Evolutionary conservation across 2,888 invertebrate species (phyloP), one percentile per base, ranked within the genome.

Genomic region (Eupelmus urozonus): DNA sequence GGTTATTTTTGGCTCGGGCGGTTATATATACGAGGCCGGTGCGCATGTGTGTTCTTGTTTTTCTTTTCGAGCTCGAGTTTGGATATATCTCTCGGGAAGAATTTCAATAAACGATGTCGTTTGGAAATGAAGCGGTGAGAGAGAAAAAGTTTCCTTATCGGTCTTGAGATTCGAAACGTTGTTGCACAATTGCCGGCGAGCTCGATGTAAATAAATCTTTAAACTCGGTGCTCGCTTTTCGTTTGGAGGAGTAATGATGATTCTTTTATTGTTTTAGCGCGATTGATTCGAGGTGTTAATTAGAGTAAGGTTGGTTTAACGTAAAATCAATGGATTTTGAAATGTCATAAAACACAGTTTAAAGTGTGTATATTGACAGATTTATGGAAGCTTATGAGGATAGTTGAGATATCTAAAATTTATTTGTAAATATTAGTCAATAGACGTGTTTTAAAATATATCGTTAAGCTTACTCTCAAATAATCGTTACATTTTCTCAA

Each of bases 91-190:
- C 5, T 27, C 45, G 20, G 13, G 18, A 27, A 65, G 27, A 65
- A 49, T 27, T 49, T 65, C 49, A n/a, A 40, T 42, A 13, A 4
- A 40, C 13, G 42, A 62, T 40, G 20, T 29, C 16, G 11, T 25
- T 7, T 63, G 25, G 45, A 49, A 65, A 49, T 65, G 18, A 49
- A 49, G n/a, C 34, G 9, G 34, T 45, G 2, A 20, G 16, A 3
- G 27, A 49, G 25, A 27, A 65, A 65, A 42, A 65, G 0, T 65
- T 62, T 62, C 27, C 49, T 65, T 65, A 65, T 49, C 63, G 63
- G 2, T 11, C n/a, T n/a, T 2, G 1, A 49, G 63, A 65, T 16
- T 65, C n/a, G 5, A 49, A 65, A 25, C 49, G 63, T 65, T n/a
- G n/a, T n/a, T 65, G 63, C 63, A 25, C 63, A 65, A 65, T 27